A percentile compares a stretch with the other conserved stretches of the same genome.
Conservation (phyloP, 1,140 invertebrate species). For the Drosophila nasuta region DNA sequence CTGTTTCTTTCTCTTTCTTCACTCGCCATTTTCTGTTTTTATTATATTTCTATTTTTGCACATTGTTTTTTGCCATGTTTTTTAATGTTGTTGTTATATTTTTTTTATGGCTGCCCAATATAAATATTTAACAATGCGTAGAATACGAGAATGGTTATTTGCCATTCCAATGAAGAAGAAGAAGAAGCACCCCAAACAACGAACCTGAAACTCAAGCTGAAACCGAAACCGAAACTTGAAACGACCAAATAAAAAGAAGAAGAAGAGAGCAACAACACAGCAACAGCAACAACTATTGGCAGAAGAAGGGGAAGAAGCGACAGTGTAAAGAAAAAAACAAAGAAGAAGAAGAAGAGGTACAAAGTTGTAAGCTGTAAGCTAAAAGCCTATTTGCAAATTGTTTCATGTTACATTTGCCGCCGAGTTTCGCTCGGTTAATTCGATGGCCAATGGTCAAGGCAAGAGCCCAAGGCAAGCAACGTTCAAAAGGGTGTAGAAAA, state of each 20-base stretch:
- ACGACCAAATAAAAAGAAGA: conserved; percentile 1
- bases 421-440: conserved; percentile 37
- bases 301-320: not conserved
- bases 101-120: conserved; percentile 44
- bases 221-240: conserved; percentile 22
- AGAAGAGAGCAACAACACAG: not conserved
- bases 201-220: not conserved
- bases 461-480: not conserved
- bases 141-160: conserved; percentile 48
- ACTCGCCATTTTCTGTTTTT: conserved; percentile 25
- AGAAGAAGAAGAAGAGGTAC: not conserved
- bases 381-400: conserved; percentile 68
- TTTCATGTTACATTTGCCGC: conserved; percentile 48
- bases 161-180: conserved; percentile 29
- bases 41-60: conserved; percentile 23
- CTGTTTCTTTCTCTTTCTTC: not conserved
- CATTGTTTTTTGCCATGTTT: conserved; percentile 16
- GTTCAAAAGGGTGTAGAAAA: not conserved
- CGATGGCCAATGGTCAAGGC: conserved; percentile 10
- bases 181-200: not conserved
- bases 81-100: conserved; percentile 24
- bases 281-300: not conserved
- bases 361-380: conserved; percentile 42
- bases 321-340: not conserved
- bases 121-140: conserved; percentile 60